Base-by-base conservation (phyloP, 2,888 invertebrate species). In the Globia sparganii region DNA sequence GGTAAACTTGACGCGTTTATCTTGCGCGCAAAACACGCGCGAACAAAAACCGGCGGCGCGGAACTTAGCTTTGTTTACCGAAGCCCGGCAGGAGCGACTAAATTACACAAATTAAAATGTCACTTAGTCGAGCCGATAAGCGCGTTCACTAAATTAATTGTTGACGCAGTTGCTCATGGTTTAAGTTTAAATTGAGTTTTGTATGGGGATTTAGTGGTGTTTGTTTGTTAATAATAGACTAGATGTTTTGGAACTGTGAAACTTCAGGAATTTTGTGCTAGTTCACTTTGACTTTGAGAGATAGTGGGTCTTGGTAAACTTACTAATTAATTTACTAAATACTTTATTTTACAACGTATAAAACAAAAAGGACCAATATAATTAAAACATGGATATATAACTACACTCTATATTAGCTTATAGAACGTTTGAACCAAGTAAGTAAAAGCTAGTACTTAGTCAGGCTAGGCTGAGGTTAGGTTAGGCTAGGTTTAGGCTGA, bases 91-190 rank as follows among this genome's bases (percentile, higher is more conserved):
- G 64, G 70, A 53, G 58, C 62, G 66, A 84, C 66, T 81, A 85
- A 81, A 85, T 84, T 84, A 84, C 83, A 81, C 85, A 84, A 84
- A 84, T 84, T 84, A 84, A 85, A 85, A 85, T 78, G 83, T 84
- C 83, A 85, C 83, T 84, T 84, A 78, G 75, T 64, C 64, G 59
- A 76, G 73, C 84, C 82, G 78, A 84, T 84, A 84, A 76, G 72
- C 80, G 78, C 70, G 72, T 61, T 71, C 49, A 61, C 75, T 75
- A 64, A 85, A 84, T 85, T 84, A 85, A 84, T 84, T 75, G 81
- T 78, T 72, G 64, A 70, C 81, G 62, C 62, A 59, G 72, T 81
- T 81, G 78, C 58, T 81, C 81, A 62, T 65, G 77, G 67, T 74
- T 72, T 74, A 83, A 84, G 66, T 83, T 83, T 76, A 75, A 84